Evolutionary conservation across 2,797 vertebrate species (phyloP), one percentile per base, ranked within the genome.

Genomic region (Potorous gilbertii): DNA sequence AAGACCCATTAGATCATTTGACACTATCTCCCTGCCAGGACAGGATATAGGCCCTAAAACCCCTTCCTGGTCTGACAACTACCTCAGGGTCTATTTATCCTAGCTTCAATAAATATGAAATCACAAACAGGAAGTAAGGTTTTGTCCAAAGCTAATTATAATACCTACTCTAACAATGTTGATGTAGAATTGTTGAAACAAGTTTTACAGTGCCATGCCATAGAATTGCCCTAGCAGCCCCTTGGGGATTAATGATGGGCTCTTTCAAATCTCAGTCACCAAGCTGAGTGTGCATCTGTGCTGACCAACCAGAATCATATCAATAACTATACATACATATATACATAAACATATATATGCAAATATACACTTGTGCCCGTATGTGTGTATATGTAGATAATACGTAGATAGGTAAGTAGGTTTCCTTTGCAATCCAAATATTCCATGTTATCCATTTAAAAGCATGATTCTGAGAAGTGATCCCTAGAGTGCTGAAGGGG

Each of bases 91-190:
- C 95, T 98, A 96, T 96, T 98, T 97, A 95, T 94, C 94, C 90
- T 50, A 97, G 97, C 95, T 96, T 95, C 90, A 96, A 95, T 95
- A 97, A 97, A 97, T 57, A 94, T 59, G 66, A 92, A 94, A 96
- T 97, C 92, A 96, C 92, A 96, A 97, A 97, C 97, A 98, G 97
- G 98, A 98, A 98, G 94, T 62, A 90, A 31, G 94, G 55, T 62
- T 90, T 95, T 89, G 90, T 96, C 93, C 95, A 81, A 90, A 92
- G 96, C 95, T 97, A 92, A 97, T 96, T 94, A 90, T 62, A 96
- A 97, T 92, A 92, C 56, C n/a, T 66, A 92, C 92, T 96, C 50
- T 52, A 92, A 97, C 97, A 97, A 94, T 93, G 96, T 27, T 9
- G 27, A 12, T 14, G 81, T 62, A 91, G 96, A 52, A 52, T 29